phyloP scores from a whole-genome alignment of 1,140 invertebrate genomes.

The Rhopalosiphum maidis region DNA sequence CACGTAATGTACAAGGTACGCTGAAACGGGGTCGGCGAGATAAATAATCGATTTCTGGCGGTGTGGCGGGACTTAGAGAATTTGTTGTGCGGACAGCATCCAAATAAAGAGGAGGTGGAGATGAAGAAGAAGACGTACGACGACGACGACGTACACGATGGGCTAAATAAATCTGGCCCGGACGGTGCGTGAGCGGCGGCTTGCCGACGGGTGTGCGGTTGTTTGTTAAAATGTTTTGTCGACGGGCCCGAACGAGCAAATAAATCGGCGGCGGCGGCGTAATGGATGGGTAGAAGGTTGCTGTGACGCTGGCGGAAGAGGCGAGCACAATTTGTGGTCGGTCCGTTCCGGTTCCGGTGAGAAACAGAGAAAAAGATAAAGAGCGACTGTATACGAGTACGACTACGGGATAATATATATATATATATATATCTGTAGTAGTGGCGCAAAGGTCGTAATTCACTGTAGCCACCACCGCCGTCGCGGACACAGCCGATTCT shows the following conservation, averaged over 20 bases:
- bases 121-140: slow-evolving; percentile 18
- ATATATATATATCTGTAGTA: neutral
- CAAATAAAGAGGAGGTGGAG: neutral
- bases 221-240: slow-evolving; percentile 46
- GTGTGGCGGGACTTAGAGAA: neutral
- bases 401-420: neutral
- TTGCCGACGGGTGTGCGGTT: neutral
- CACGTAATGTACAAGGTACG: too few relatives aligned
- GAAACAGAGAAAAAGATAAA: slow-evolving; percentile 32
- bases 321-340: slow-evolving; percentile 20
- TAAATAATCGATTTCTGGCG: neutral
- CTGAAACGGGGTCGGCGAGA: neutral
- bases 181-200: neutral
- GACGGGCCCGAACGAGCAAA: slow-evolving; percentile 34
- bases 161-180: slow-evolving; percentile 31
- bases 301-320: neutral
- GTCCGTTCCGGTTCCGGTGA: slow-evolving; percentile 43
- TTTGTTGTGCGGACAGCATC: neutral
- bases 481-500: neutral
- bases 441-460: slow-evolving; percentile 30
- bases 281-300: slow-evolving; percentile 27
- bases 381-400: neutral
- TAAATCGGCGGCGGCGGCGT: neutral
- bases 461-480: neutral
- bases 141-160: slow-evolving; percentile 1